Evolutionary conservation across 1,140 invertebrate genomes (phyloP).

Genomic region (Drosophila fuyamai): DNA sequence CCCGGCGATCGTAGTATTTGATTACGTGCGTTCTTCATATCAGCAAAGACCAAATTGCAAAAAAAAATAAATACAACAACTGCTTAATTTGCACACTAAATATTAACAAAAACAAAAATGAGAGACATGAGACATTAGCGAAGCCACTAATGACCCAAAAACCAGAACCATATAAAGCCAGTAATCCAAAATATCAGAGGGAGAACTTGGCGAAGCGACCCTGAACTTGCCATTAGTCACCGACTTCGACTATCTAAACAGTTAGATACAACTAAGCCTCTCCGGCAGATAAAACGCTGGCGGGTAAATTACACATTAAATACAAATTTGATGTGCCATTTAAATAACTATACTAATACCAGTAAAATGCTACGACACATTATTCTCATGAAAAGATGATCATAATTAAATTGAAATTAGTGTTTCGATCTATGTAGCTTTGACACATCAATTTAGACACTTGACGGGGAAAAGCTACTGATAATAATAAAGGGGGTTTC

Average conservation of each 20-base stretch:
- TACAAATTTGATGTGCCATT: no score
- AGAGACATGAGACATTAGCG: constrained; percentile 22
- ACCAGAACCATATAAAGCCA: constrained; percentile 22
- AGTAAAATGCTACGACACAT: not conserved
- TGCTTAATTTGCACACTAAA: constrained; percentile 21
- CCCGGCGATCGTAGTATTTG: constrained; percentile 61
- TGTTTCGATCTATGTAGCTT: not conserved
- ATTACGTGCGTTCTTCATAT: constrained; percentile 60
- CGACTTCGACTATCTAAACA: constrained; percentile 22
- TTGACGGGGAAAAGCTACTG: not conserved
- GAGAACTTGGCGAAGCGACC: constrained; percentile 8
- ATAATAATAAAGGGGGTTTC: not conserved
- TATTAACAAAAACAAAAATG: not conserved
- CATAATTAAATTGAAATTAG: not conserved
- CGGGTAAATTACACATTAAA: no score
- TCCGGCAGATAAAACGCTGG: not conserved
- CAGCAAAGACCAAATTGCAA: constrained; percentile 31
- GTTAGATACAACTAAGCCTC: constrained; percentile 27
- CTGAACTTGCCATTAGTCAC: constrained; percentile 44
- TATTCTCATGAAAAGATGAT: not conserved
- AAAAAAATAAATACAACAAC: not conserved
- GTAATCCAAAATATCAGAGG: constrained; percentile 18
- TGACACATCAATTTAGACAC: not conserved
- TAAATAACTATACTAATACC: not conserved
- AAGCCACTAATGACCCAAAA: constrained; percentile 24